phyloP scores from a whole-genome alignment of 2,888 invertebrate species.

The Bombyx huttoni region DNA sequence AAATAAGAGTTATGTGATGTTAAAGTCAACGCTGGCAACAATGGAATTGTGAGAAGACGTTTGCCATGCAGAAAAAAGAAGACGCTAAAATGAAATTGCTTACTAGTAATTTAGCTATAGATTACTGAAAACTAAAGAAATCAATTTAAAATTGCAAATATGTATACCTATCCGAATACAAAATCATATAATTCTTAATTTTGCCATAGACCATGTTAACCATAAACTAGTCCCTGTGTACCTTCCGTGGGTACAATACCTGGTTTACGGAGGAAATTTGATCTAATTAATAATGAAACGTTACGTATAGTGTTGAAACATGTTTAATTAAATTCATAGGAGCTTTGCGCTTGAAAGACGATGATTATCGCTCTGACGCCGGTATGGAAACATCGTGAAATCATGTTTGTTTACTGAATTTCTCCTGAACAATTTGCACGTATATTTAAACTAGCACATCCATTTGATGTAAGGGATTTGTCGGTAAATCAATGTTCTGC shows the following conservation, averaged over 20 bases:
- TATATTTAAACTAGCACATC: no score
- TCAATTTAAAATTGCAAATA: neutral
- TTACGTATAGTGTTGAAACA: constrained; percentile 39
- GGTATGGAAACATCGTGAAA: constrained; percentile 13
- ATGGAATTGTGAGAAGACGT: no score
- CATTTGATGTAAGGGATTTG: no score
- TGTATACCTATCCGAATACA: neutral
- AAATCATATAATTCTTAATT: neutral
- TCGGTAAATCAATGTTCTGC: no score
- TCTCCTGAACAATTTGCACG: no score
- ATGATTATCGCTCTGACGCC: constrained; percentile 50
- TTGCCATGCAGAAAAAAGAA: no score
- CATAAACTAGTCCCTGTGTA: neutral
- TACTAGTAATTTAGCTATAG: no score
- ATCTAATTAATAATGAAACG: constrained; percentile 42
- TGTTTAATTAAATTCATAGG: constrained; percentile 58
- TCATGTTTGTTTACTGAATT: no score
- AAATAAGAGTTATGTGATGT: no score
- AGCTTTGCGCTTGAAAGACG: constrained; percentile 46
- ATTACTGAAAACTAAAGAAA: no score
- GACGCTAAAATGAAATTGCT: no score
- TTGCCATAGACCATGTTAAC: neutral
- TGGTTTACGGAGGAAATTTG: constrained; percentile 8
- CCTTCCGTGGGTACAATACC: neutral
- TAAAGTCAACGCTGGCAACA: no score